Conservation (phyloP, 2,797 vertebrate species). For the Eutrigla gurnardus region DNA sequence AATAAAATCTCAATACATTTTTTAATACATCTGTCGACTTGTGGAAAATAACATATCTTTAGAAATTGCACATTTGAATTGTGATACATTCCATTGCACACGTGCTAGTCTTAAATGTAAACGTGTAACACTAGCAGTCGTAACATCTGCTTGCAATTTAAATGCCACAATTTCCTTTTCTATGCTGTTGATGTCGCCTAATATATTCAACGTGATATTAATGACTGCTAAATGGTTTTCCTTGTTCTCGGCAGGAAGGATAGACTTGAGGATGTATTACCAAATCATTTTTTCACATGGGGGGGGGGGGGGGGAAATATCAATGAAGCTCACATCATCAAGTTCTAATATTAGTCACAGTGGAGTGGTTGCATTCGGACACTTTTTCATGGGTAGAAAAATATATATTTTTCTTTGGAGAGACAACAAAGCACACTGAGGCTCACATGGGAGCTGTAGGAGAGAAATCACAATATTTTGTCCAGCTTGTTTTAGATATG, state of each 20-base stretch:
- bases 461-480: slow-evolving; percentile 1
- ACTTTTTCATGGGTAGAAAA: background rate
- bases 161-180: slow-evolving; percentile 36
- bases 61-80: slow-evolving; percentile 22
- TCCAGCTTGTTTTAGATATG: background rate
- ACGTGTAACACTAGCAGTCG: slow-evolving; percentile 30
- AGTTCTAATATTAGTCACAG: slow-evolving; percentile 10
- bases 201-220: slow-evolving; percentile 20
- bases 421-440: slow-evolving; percentile 5
- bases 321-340: background rate
- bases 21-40: slow-evolving; percentile 26
- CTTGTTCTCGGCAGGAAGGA: slow-evolving; percentile 8
- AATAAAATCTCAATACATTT: slow-evolving; percentile 8
- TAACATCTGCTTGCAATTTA: slow-evolving; percentile 26
- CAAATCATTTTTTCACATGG: slow-evolving; percentile 14
- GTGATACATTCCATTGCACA: slow-evolving; percentile 64
- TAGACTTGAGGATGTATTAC: slow-evolving; percentile 15
- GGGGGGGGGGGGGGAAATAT: too few relatives aligned
- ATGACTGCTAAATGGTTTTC: slow-evolving; percentile 23
- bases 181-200: slow-evolving; percentile 37
- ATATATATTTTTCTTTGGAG: background rate
- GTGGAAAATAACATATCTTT: slow-evolving; percentile 18
- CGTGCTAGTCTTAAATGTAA: slow-evolving; percentile 50
- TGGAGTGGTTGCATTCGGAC: slow-evolving; percentile 30
- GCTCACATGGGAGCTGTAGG: background rate